Percentiles rank a stretch among this genome's conserved stretches.
These are phyloP conservation scores for Catocala sponsa DNA, from an alignment of 2,888 invertebrate genomes.

Conservation along the genomic window DNA sequence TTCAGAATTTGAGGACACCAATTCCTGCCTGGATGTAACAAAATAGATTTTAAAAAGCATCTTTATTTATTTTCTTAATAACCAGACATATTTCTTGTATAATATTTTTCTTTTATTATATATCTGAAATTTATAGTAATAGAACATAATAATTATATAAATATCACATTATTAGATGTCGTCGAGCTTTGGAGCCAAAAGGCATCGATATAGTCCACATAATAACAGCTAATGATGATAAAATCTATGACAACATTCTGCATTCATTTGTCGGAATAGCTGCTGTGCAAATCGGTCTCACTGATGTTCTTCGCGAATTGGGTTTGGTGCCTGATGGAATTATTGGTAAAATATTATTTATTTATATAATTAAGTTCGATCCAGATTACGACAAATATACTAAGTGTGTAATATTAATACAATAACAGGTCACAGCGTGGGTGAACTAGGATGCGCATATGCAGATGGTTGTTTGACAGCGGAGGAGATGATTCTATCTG, in stretches of 20 bases:
- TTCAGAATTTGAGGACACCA: no score
- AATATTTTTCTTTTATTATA: no score
- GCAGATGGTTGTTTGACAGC: conserved; percentile 96
- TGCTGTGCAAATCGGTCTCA: conserved; percentile 88
- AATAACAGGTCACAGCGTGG: conserved; percentile 94
- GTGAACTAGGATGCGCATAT: conserved; percentile 98
- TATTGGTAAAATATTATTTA: conserved; percentile 51
- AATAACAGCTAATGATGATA: conserved; percentile 89
- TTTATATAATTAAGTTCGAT: no score
- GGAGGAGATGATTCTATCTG: conserved; percentile 94
- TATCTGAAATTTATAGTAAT: no score
- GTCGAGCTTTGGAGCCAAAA: conserved; percentile 86
- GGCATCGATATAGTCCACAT: conserved; percentile 90
- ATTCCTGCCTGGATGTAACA: no score
- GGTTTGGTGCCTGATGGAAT: conserved; percentile 91
- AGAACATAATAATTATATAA: no score
- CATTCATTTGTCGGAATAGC: conserved; percentile 70
- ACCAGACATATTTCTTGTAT: no score
- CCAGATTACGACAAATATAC: no score
- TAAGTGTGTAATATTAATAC: not conserved
- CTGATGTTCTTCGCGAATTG: conserved; percentile 73
- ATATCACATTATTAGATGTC: conserved; percentile 72
- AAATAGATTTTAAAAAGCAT: no score
- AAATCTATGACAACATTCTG: conserved; percentile 87
- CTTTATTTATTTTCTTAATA: no score